A percentile compares a stretch with the other conserved stretches of the same genome.
These are phyloP conservation scores for Halocynthia roretzi DNA, from an alignment of 23 tunicate species.

Conservation along the genomic window DNA sequence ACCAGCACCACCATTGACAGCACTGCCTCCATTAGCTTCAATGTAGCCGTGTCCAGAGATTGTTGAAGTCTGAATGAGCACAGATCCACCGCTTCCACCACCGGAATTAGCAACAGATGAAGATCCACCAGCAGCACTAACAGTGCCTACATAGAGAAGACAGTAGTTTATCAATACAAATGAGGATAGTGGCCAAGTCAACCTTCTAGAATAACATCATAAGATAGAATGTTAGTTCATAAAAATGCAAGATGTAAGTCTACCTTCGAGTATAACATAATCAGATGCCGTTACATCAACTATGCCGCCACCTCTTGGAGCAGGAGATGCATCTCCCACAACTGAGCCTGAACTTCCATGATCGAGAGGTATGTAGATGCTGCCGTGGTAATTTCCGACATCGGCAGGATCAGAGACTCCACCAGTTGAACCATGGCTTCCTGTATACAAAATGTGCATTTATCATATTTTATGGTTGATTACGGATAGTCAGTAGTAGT, in stretches of 20 bases:
- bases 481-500: too few relatives aligned
- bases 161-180: too few relatives aligned
- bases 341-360: constrained; percentile 19
- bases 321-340: not conserved
- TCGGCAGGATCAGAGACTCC: constrained; percentile 11
- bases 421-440: constrained; percentile 23
- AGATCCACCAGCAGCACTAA: too few relatives aligned
- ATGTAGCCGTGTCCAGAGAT: constrained; percentile 20
- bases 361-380: not conserved
- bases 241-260: too few relatives aligned
- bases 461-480: too few relatives aligned
- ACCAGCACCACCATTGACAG: constrained; percentile 23
- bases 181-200: too few relatives aligned
- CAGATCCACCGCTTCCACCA: constrained; percentile 22
- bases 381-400: constrained; percentile 16
- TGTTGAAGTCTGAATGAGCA: constrained; percentile 6
- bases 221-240: too few relatives aligned
- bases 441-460: not conserved
- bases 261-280: constrained; percentile 18
- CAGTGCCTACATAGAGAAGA: too few relatives aligned
- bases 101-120: not conserved
- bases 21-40: constrained; percentile 12
- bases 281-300: constrained; percentile 5
- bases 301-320: constrained; percentile 13
- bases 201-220: too few relatives aligned